Percentiles rank a stretch among this genome's conserved stretches.
phyloP scores from a whole-genome alignment of 2,888 invertebrate genomes.

The Apeira syringaria region DNA sequence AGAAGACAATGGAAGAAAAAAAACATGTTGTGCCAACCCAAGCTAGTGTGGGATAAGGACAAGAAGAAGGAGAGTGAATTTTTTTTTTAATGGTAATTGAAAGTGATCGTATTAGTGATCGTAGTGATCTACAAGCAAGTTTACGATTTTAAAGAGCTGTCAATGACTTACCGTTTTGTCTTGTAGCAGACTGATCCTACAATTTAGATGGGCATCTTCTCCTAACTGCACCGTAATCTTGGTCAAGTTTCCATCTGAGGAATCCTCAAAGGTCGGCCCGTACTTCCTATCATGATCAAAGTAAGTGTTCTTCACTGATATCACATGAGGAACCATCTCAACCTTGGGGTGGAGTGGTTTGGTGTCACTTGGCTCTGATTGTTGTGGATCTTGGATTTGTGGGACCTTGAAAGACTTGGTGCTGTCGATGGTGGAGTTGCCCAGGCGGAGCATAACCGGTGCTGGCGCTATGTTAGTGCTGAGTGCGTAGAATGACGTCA shows the following conservation, averaged over 20 bases:
- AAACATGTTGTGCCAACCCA: no score
- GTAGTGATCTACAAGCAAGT: no score
- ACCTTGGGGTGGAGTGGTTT: conserved; percentile 25
- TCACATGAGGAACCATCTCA: conserved; percentile 65
- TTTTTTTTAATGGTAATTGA: no score
- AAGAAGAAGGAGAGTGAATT: no score
- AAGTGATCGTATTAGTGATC: no score
- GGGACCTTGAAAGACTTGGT: conserved; percentile 79
- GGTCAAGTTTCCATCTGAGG: conserved; percentile 82
- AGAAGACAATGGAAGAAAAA: no score
- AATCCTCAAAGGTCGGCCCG: conserved; percentile 88
- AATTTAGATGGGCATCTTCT: conserved; percentile 88
- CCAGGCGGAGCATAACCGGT: conserved; percentile 72
- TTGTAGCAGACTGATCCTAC: conserved; percentile 88
- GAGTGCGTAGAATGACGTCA: conserved; percentile 71
- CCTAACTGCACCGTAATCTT: conserved; percentile 90
- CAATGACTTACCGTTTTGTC: conserved; percentile 87
- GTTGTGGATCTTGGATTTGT: conserved; percentile 67
- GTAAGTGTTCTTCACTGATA: conserved; percentile 68
- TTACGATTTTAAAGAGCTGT: no score
- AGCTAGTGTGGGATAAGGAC: no score
- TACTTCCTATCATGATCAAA: conserved; percentile 83
- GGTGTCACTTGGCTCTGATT: conserved; percentile 39
- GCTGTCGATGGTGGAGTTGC: conserved; percentile 79
- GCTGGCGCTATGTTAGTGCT: conserved; percentile 68